phyloP scores from a whole-genome alignment of 2,113 vertebrate species.

The Micronycteris hirsuta region DNA sequence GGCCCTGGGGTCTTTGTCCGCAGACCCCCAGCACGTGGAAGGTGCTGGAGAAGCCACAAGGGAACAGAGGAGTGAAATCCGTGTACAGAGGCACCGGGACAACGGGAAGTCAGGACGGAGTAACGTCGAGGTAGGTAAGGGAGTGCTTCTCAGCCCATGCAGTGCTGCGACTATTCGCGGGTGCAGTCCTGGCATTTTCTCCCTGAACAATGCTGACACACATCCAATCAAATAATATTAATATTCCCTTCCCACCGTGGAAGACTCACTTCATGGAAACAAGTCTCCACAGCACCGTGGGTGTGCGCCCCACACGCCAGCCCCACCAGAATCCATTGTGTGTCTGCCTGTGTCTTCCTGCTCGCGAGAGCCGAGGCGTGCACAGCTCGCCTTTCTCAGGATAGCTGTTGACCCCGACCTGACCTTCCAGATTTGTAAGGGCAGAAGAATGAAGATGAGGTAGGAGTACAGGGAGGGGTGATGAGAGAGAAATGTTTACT shows the following conservation, averaged over 20 bases:
- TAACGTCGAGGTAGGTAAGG: not conserved
- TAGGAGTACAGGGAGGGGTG: not conserved
- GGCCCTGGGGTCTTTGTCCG: not conserved
- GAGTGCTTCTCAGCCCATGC: not conserved
- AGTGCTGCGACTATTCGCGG: not conserved
- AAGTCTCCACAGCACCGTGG: not conserved
- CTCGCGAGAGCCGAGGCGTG: not conserved
- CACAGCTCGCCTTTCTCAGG: not conserved
- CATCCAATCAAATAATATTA: not conserved
- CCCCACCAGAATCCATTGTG: not conserved
- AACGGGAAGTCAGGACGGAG: not conserved
- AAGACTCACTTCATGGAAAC: not conserved
- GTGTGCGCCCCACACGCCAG: not conserved
- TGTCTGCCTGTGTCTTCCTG: not conserved
- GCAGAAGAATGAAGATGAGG: not conserved
- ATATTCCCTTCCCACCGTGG: not conserved
- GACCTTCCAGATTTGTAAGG: not conserved
- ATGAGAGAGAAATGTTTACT: not conserved
- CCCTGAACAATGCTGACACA: not conserved
- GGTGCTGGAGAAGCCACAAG: not conserved
- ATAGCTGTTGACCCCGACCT: not conserved
- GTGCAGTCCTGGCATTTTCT: not conserved
- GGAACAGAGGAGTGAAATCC: not conserved
- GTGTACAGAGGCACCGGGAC: accelerated
- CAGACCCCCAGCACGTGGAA: not conserved